Base-by-base conservation (phyloP, 64 coral and sea anemone species). In the Montipora cactus region DNA sequence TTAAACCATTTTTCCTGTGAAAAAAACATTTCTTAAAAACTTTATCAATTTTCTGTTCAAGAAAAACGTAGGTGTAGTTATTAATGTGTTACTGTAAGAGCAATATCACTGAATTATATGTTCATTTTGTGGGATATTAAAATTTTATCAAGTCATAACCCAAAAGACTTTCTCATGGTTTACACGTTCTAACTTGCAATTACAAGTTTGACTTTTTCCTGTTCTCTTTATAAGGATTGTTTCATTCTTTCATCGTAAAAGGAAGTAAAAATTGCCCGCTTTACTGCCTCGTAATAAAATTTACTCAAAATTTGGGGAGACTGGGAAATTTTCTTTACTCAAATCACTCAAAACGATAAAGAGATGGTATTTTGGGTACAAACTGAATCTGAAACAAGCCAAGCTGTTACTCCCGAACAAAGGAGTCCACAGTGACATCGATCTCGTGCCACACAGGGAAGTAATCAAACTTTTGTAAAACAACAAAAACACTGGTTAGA, bases 371-470 rank as follows among this genome's bases (percentile, higher is more conserved):
- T 71, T 71, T 71, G 20, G 20, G 19, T 71, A 71, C 4, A 20
- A 8, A 79, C 46, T 61, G 79, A 81, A 61, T 81, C 68, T 5
- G 21, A 71, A 71, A 71, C 68, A 22, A 71, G 68, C n/a, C 68
- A 71, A 18, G 68, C 20, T 23, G 5, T 71, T 71, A 71, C 14
- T 12, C 68, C 14, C 68, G 20, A 15, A 71, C 20, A 18, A 71
- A 71, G 5, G 68, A 71, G 19, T 71, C 18, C 19, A 21, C 3
- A 5, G 8, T 23, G 68, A 21, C 68, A 71, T 21, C 61, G 37
- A 37, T 37, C 37, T 37, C 37, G 37, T 37, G 68, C 5, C 68
- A 71, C 5, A 71, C 20, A 19, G 68, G 68, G 68, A 21, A 71
- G 19, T 20, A 71, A 84, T 84, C 47, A 4, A 67, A 72, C 18